Base-by-base conservation (phyloP, 1,140 invertebrate species). In the Luehdorfia chinensis region DNA sequence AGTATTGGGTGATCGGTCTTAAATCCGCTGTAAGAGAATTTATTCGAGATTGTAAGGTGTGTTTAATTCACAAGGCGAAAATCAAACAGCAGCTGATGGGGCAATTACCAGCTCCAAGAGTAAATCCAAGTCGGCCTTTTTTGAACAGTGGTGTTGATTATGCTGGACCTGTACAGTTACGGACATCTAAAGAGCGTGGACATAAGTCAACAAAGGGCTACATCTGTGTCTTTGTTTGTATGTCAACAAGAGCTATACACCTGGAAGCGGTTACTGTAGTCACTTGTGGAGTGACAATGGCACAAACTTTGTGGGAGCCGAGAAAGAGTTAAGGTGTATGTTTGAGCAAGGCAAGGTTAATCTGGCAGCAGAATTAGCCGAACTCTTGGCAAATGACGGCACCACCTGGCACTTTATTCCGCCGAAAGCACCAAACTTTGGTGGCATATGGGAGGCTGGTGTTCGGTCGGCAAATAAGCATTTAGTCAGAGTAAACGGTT, bases 391-490 rank as follows among this genome's bases (percentile, higher is more conserved):
- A 2, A 54, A 48, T 49, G 33, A 53, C 19, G 46, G 43, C 9
- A 58, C 58, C 12, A 44, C 37, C 1, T 59, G 51, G 39, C 56
- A 51, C 44, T 50, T 44, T 41, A 58, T 50, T 33, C 55, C 46
- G 2, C 50, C 50, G n/a, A 41, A 21, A 32, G 33, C 47, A 12
- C 44, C 54, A 5, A 56, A 50, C 5, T 63, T 47, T 37, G 59
- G 55, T 12, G 55, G 55, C 36, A 25, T 63, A 14, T 59, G 51
- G 51, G 49, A 63, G 14, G 49, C 53, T 7, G 66, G 54, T 1
- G 52, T 68, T 2, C 55, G 58, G 31, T 58, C 58, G 1, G 54
- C 47, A 5, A 72, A 72, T 30, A 27, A 18, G 21, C 61, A 71
- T 36, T 36, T 66, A 16, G 14, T 15, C 4, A 43, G 59, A 32